Base-by-base conservation (phyloP, 1,140 invertebrate genomes). In the Ruditapes philippinarum region DNA sequence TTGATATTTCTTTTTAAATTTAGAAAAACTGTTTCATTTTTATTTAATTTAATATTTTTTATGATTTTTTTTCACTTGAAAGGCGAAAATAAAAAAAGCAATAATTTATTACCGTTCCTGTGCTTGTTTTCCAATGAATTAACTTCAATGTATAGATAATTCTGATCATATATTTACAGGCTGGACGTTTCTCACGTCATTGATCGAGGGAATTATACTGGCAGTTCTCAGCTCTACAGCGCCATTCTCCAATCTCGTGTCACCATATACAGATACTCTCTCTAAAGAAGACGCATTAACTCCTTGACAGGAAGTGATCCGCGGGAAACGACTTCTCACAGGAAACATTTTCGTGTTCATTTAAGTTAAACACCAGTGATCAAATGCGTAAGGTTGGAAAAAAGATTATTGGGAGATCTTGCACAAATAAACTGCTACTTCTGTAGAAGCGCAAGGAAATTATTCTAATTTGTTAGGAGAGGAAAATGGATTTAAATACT, bases 281-380 rank as follows among this genome's bases (percentile, higher is more conserved):
- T 38, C 1, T 70, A 28, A 38, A 28, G 65, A 70, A 40, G 33
- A 2, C 33, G 22, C 33, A 78, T 78, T 78, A 78, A 54, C 5
- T 51, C 74, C 4, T 36, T 25, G 45, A 19, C 74, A 78, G 74
- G 74, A 78, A 78, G 74, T 36, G 42, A 78, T 54, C 45, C 31
- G 28, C 45, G 45, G 28, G n/a, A 51, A 78, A 78, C 36, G 74
- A 78, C 74, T 4, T 54, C 74, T 45, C 36, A 22, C 74, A 78
- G 74, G 74, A 78, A 51, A 49, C 45, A 38, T 51, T 51, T 51
- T 51, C 3, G 74, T 25, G 54, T 78, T 36, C 74, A 78, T 78
- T 78, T 31, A 57, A 78, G 74, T 51, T 78, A 78, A 78, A 78
- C 45, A 51, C 4, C 31, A 54, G 74, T 54, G 45, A 51, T 78